These are phyloP conservation scores for Pteropus rufus DNA, from an alignment of 2,797 vertebrate species.

Conservation along the genomic window DNA sequence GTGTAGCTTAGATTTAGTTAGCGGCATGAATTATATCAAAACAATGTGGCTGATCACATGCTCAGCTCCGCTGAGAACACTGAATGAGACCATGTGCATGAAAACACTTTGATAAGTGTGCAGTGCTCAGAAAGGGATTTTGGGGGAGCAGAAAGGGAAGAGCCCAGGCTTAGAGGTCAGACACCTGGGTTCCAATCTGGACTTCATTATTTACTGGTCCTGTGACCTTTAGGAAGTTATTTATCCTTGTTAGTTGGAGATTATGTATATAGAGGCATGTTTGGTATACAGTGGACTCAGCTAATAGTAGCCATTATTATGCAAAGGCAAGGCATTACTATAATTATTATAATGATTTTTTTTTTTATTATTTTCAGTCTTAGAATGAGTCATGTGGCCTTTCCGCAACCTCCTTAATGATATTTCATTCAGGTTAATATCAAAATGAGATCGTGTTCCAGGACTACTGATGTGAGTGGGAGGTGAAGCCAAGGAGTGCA, in stretches of 20 bases:
- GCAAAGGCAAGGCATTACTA: neutral
- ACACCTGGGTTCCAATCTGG: neutral
- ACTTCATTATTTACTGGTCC: neutral
- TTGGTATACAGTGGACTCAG: neutral
- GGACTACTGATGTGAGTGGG: neutral
- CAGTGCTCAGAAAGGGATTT: neutral
- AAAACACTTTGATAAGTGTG: neutral
- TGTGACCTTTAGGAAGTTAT: neutral
- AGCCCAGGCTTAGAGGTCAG: neutral
- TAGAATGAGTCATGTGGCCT: constrained; percentile 41
- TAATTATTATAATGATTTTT: neutral
- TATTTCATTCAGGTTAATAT: constrained; percentile 26
- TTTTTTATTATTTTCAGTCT: constrained; percentile 28
- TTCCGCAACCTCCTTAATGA: constrained; percentile 34
- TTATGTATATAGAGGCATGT: neutral
- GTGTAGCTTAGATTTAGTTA: neutral
- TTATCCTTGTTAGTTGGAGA: neutral
- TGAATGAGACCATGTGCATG: neutral
- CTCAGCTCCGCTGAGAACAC: neutral
- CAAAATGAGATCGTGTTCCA: neutral
- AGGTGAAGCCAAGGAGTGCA: neutral
- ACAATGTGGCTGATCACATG: neutral
- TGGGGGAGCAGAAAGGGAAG: neutral
- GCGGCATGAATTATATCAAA: neutral
- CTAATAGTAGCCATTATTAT: neutral